Conservation (phyloP, 37 sponge, comb jelly and placozoan genomes). For the Corticium candelabrum region DNA sequence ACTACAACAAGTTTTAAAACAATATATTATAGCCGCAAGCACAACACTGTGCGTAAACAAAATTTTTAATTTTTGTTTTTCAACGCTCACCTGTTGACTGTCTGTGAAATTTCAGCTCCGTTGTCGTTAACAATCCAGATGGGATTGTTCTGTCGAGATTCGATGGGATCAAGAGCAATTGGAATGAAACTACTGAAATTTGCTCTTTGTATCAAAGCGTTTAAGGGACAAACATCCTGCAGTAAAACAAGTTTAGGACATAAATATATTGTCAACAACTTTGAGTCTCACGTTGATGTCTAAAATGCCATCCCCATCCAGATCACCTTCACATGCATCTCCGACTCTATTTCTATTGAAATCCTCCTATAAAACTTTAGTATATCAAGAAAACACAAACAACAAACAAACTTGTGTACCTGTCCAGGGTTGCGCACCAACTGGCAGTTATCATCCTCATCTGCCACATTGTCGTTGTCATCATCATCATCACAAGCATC, state of each 20-base stretch:
- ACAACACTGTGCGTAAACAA: background rate
- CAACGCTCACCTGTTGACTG: background rate
- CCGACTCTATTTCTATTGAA: conserved; percentile 62
- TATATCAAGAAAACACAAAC: too few species aligned
- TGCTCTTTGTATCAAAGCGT: background rate
- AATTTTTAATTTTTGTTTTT: too few species aligned
- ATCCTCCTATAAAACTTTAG: conserved; percentile 15
- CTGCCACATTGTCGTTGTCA: too few species aligned
- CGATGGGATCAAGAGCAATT: background rate
- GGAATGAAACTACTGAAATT: background rate
- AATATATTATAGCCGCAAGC: background rate
- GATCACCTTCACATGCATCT: too few species aligned
- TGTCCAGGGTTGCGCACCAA: background rate
- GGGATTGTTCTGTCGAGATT: background rate
- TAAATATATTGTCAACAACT: background rate
- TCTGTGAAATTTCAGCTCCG: background rate
- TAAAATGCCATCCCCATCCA: background rate
- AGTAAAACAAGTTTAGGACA: background rate
- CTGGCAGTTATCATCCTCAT: too few species aligned
- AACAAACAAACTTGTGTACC: too few species aligned
- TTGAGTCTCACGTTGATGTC: background rate
- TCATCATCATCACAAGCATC: conserved; percentile 92
- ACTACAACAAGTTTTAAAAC: background rate
- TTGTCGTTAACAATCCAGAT: background rate
- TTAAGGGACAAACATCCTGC: too few species aligned